Evolutionary conservation across 2,888 invertebrate genomes (phyloP).

Genomic region (Temnothorax ravouxi): DNA sequence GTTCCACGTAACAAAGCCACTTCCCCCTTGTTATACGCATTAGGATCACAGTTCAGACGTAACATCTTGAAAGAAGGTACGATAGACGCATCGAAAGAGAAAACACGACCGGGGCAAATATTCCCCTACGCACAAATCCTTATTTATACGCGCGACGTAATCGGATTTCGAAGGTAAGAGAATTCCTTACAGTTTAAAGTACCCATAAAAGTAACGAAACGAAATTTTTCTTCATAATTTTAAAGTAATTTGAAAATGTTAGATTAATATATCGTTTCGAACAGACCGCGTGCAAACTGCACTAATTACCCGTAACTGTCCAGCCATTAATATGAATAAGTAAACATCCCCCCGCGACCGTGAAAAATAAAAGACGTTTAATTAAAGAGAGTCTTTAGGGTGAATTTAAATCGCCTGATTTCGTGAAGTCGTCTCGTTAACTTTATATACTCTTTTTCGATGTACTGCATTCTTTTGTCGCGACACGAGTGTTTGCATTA

Average conservation of each 20-base stretch:
- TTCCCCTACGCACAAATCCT: constrained; percentile 20
- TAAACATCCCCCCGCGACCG: constrained; percentile 74
- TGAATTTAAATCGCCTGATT: constrained; percentile 85
- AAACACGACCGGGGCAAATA: constrained; percentile 12
- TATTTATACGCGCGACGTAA: constrained; percentile 43
- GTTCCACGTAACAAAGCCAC: constrained; percentile 56
- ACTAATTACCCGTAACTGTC: constrained; percentile 77
- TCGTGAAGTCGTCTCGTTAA: constrained; percentile 68
- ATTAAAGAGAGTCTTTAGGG: constrained; percentile 83
- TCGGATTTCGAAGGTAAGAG: constrained; percentile 21
- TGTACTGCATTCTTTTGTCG: constrained; percentile 30
- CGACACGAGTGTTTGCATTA: constrained; percentile 44
- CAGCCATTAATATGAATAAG: constrained; percentile 84
- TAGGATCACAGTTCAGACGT: constrained; percentile 47
- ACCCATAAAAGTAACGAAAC: constrained; percentile 4
- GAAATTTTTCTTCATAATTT: neutral
- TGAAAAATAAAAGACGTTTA: constrained; percentile 83
- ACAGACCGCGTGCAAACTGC: constrained; percentile 60
- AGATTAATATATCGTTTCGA: constrained; percentile 48
- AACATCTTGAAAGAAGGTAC: constrained; percentile 43
- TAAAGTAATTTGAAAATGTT: constrained; percentile 53
- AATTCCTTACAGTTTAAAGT: neutral
- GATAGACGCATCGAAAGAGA: constrained; percentile 33
- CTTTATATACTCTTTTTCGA: constrained; percentile 47
- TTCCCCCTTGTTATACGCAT: constrained; percentile 33